Percentiles rank a stretch among this genome's conserved stretches.
Evolutionary conservation across 2,113 vertebrate genomes (phyloP).

Genomic region (Tetrax tetrax): DNA sequence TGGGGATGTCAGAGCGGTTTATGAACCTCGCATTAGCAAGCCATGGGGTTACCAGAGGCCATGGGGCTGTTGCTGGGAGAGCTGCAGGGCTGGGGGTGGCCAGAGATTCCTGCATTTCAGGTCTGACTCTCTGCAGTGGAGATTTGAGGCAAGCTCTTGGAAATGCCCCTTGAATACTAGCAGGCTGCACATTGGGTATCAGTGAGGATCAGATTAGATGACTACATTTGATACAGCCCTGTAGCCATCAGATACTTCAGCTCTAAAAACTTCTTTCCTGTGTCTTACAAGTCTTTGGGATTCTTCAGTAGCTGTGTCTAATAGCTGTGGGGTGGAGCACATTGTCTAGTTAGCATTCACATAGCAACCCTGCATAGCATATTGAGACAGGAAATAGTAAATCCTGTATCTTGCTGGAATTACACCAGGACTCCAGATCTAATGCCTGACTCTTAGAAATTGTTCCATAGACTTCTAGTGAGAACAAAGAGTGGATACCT

Average conservation of each 20-base stretch:
- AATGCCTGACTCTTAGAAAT: neutral
- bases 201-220: neutral
- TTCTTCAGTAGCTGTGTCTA: neutral
- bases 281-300: neutral
- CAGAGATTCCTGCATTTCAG: neutral
- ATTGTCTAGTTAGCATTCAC: neutral
- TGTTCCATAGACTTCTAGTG: neutral
- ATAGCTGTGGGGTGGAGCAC: conserved; percentile 3
- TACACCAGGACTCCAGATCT: neutral
- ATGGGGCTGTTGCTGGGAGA: conserved; percentile 54
- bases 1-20: conserved; percentile 68
- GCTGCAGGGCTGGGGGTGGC: neutral
- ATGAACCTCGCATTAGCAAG: conserved; percentile 59
- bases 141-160: neutral
- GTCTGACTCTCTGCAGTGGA: neutral
- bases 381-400: conserved; percentile 25
- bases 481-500: neutral
- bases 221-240: neutral
- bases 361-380: neutral
- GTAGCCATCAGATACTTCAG: neutral
- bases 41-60: conserved; percentile 69
- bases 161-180: neutral
- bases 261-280: neutral
- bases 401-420: neutral
- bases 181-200: neutral